phyloP scores from a whole-genome alignment of 2,797 vertebrate genomes.

The Paedocypris micromegethes region DNA sequence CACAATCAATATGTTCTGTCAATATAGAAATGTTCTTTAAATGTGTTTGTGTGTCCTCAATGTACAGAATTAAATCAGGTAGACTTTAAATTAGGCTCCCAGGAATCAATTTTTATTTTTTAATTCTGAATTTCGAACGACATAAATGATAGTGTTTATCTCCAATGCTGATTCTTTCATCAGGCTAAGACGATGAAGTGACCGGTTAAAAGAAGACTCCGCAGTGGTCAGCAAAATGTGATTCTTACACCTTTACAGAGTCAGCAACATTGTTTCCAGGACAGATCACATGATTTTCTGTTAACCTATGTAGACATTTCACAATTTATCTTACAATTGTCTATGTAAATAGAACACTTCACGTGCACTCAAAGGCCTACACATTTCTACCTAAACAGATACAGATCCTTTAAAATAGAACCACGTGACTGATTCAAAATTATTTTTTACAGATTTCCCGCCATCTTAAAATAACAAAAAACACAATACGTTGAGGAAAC shows the following conservation, averaged over 20 bases:
- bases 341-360: not conserved
- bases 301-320: not conserved
- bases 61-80: too few relatives aligned
- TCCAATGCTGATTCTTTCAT: too few relatives aligned
- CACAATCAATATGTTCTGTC: not conserved
- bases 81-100: too few relatives aligned
- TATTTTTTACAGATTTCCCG: too few relatives aligned
- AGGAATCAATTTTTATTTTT: too few relatives aligned
- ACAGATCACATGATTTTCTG: not conserved
- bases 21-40: too few relatives aligned
- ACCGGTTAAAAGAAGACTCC: conserved; percentile 17
- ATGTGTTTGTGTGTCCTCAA: too few relatives aligned
- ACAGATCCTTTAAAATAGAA: conserved; percentile 3
- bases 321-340: conserved; percentile 1
- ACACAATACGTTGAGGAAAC: too few relatives aligned
- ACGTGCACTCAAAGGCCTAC: conserved; percentile 11
- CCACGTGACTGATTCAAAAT: not conserved
- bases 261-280: not conserved
- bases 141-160: too few relatives aligned
- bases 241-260: conserved; percentile 9
- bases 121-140: too few relatives aligned
- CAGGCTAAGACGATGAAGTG: not conserved
- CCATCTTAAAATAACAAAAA: too few relatives aligned
- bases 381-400: conserved; percentile 1
- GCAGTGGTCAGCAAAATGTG: conserved; percentile 14